Evolutionary conservation across 2,113 vertebrate genomes (phyloP).

Genomic region (Protobothrops mucrosquamatus): DNA sequence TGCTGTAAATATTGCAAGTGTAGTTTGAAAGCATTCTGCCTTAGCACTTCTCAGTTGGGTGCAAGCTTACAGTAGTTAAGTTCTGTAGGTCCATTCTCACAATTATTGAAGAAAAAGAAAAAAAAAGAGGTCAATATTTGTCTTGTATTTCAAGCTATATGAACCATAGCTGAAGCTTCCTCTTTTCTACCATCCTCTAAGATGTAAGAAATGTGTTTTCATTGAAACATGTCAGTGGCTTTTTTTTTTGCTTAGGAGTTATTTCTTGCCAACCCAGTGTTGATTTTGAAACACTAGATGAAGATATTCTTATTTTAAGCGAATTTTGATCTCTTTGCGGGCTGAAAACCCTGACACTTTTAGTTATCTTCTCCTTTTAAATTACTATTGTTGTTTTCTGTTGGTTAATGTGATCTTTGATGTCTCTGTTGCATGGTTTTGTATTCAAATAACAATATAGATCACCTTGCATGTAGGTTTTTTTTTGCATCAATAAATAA

Average conservation of each 20-base stretch:
- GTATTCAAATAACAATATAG: neutral
- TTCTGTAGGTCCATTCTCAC: neutral
- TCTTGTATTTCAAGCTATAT: neutral
- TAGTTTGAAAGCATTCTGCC: no score
- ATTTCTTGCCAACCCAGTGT: neutral
- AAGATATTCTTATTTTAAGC: neutral
- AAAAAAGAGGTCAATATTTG: neutral
- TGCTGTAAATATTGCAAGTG: no score
- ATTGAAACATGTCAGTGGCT: neutral
- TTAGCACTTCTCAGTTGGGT: neutral
- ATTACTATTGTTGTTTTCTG: neutral
- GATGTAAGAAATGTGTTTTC: neutral
- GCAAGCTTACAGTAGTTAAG: neutral
- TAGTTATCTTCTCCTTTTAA: neutral
- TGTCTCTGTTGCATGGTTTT: neutral
- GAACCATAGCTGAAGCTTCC: neutral
- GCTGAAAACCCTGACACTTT: neutral
- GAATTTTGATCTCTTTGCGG: neutral
- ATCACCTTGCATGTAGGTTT: neutral
- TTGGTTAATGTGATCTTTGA: neutral
- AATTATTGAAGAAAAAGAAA: neutral
- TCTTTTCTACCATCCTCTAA: neutral
- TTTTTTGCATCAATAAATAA: no score
- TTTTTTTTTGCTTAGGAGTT: neutral
- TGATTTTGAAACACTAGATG: neutral